Conservation (phyloP, 2,113 vertebrate species). For the Murina feae region DNA sequence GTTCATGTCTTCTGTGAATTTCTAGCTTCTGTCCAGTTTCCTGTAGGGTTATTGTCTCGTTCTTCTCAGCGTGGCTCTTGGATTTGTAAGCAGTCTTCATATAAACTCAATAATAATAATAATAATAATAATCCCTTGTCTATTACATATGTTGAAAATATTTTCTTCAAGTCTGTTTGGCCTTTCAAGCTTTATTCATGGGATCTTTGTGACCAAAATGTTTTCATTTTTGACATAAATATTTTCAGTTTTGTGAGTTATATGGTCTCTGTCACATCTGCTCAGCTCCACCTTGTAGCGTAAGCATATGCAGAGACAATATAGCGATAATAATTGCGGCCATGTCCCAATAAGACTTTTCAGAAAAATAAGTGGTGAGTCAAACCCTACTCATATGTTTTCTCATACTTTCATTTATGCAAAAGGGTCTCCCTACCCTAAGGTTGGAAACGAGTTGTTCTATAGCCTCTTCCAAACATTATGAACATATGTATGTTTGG, state of each 20-base stretch:
- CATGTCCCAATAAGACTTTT: not conserved
- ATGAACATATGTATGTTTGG: not conserved
- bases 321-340: not conserved
- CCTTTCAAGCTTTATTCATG: not conserved
- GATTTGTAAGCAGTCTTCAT: not conserved
- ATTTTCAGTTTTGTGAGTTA: constrained; percentile 3
- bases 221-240: constrained; percentile 20
- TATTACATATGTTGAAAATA: not conserved
- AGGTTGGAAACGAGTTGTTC: not conserved
- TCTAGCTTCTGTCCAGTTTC: not conserved
- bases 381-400: not conserved
- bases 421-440: not conserved
- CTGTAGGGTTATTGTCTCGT: not conserved
- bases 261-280: not conserved
- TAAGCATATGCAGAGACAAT: not conserved
- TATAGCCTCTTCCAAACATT: constrained; percentile 2
- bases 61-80: not conserved
- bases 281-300: not conserved
- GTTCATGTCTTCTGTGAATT: not conserved
- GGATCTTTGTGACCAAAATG: not conserved
- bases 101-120: not conserved
- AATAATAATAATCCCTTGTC: not conserved
- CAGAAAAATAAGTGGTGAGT: not conserved
- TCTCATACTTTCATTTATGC: constrained; percentile 11
- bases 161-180: not conserved